A percentile compares a stretch with the other conserved stretches of the same genome.
phyloP scores from a whole-genome alignment of 2,888 invertebrate genomes.

The Polydrusus pterygomalis region DNA sequence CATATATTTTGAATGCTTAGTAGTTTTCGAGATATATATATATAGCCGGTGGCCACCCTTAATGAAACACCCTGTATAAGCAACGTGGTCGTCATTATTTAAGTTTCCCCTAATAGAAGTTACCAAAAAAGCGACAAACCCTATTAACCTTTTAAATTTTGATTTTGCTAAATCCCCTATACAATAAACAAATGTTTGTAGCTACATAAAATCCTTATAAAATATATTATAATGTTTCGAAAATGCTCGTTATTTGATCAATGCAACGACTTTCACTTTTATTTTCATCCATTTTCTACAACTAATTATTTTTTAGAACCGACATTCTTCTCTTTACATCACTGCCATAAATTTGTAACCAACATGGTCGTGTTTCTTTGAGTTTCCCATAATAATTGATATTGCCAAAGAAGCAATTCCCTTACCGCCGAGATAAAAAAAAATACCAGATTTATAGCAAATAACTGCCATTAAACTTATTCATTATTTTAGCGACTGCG shows the following conservation, averaged over 20 bases:
- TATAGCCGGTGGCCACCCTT: too few species aligned
- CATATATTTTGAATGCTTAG: too few species aligned
- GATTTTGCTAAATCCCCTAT: too few species aligned
- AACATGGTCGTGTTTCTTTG: constrained; percentile 28
- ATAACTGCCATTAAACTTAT: constrained; percentile 17
- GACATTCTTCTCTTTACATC: constrained; percentile 9
- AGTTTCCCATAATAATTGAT: constrained; percentile 32
- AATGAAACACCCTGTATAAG: too few species aligned
- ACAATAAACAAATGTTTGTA: too few species aligned
- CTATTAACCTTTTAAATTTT: too few species aligned
- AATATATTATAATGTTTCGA: too few species aligned
- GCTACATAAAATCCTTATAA: too few species aligned
- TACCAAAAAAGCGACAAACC: too few species aligned
- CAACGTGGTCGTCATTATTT: too few species aligned
- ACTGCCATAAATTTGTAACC: constrained; percentile 2
- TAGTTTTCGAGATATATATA: too few species aligned
- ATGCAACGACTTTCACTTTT: neutral
- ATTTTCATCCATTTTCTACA: constrained; percentile 10
- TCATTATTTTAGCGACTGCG: neutral
- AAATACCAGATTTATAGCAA: constrained; percentile 21
- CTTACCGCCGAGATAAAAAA: neutral
- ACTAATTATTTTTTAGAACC: constrained; percentile 1
- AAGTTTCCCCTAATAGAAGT: too few species aligned
- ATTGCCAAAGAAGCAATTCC: constrained; percentile 23
- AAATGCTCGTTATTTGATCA: neutral